Evolutionary conservation across 2,888 invertebrate species (phyloP), one percentile per base, ranked within the genome.

Genomic region (Drosophila fungiperda): DNA sequence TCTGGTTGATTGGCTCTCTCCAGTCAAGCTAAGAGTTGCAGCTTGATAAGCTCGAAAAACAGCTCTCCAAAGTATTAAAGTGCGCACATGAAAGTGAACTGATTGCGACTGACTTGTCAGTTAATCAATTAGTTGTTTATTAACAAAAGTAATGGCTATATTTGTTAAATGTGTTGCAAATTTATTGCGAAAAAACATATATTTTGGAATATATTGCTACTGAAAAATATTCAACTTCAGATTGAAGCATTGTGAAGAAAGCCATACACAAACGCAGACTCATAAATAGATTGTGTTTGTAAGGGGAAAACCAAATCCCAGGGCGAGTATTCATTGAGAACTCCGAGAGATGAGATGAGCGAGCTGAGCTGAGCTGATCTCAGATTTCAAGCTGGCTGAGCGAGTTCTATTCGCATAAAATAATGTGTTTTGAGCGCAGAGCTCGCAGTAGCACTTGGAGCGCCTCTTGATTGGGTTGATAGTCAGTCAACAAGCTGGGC

Each of bases 401-500:
- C 11, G 23, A 45, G 42, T 20, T 36, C 20, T 42, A 4, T 48
- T 17, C 36, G 17, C 76, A 68, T 81, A 81, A 79, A 76, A 58
- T 29, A 57, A 12, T 23, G 58, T 32, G 76, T 20, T 58, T 23
- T 38, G 52, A 67, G 73, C 58, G 45, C 49, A 32, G 15, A 20
- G 54, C 78, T 52, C 61, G 35, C 78, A 84, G 87, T 87, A 67
- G 66, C 64, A 76, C 35, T 84, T 70, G 67, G 42, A 67, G 61
- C 80, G 40, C 60, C 57, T 49, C 54, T 55, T 75, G 32, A 69
- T 42, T 55, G 23, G 23, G 45, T 45, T 48, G 68, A 66, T 69
- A 67, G 36, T 58, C 58, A 62, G 67, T 68, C 9, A 23, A 7
- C 15, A 63, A 62, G 40, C 29, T 32, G 11, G 29, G 15, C 29